Evolutionary conservation across 2,113 vertebrate species (phyloP), one percentile per base, ranked within the genome.

Genomic region (Notothenia rossii): DNA sequence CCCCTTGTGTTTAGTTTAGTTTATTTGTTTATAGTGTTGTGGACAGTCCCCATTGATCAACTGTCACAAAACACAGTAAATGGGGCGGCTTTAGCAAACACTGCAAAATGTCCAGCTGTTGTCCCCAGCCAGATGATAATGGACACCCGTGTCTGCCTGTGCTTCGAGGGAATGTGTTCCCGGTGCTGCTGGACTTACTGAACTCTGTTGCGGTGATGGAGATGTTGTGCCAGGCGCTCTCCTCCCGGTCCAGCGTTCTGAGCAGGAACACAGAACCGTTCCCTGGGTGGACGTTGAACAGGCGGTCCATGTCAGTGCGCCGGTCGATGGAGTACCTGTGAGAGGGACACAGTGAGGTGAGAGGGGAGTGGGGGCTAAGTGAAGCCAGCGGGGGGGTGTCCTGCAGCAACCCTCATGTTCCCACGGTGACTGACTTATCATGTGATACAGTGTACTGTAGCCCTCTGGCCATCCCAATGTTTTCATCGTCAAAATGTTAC

Each of bases 201-300:
- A 97, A 96, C 93, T 98, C 97, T 12, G 96, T 94, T 64, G 98
- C 98, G 72, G 97, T 96, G 92, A 98, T 93, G 14, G 97, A 97
- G 67, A 99, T 96, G 69, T 99, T 99, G 76, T 99, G 98, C 97
- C 97, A 99, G 6, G 96, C 87, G 7, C 95, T n/a, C 29, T 96
- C 93, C 94, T 99, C 98, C 76, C 98, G 93, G 92, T 99, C 97
- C 77, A 99, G 95, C 75, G 92, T 86, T 90, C 94, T 97, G 43
- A 96, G 96, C 71, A 97, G 96, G 88, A 97, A 97, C 93, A 99
- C 95, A 0, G 97, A 98, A 61, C 98, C 98, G 5, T 98, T 99
- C 87, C 94, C 95, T 51, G 96, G 94, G 91, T 98, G 95, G 76
- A 99, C 93, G 84, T 96, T 96, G 94, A 99, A 99, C 67, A 97